Conservation (phyloP, 2,113 vertebrate genomes). For the Oryzias celebensis region DNA sequence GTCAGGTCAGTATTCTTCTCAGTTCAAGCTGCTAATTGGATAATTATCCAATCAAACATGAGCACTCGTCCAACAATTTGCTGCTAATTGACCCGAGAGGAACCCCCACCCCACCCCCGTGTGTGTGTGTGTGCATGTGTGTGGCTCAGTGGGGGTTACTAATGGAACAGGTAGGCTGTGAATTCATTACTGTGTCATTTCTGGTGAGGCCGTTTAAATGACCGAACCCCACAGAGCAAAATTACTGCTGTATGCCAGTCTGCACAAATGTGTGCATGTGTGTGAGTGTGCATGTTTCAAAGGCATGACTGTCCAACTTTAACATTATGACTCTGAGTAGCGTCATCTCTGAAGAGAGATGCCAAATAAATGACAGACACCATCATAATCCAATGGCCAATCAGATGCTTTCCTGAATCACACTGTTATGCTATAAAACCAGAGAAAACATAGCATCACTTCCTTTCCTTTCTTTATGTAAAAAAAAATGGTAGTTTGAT, state of each 20-base stretch:
- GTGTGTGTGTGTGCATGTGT: conserved; percentile 27
- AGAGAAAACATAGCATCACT: too few species aligned
- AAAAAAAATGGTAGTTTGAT: too few species aligned
- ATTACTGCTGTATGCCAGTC: conserved; percentile 21
- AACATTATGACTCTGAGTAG: too few species aligned
- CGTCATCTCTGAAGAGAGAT: too few species aligned
- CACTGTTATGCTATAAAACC: too few species aligned
- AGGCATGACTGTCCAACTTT: too few species aligned
- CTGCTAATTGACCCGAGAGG: conserved; percentile 42
- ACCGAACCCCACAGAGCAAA: conserved; percentile 44
- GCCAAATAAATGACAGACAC: too few species aligned
- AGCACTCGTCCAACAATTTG: conserved; percentile 35
- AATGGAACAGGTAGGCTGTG: conserved; percentile 45
- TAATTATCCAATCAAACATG: conserved; percentile 45
- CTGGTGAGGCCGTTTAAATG: conserved; percentile 38
- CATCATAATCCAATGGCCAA: too few species aligned
- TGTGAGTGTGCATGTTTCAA: background rate
- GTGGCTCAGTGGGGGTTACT: conserved; percentile 44
- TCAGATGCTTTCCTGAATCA: too few species aligned
- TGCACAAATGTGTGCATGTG: background rate
- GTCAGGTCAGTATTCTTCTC: conserved; percentile 5
- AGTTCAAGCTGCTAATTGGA: conserved; percentile 18
- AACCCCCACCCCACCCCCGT: background rate
- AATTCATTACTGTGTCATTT: conserved; percentile 58
- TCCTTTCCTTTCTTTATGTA: too few species aligned